Conservation (phyloP, 2,888 invertebrate genomes). For the Tetranychus piercei region DNA sequence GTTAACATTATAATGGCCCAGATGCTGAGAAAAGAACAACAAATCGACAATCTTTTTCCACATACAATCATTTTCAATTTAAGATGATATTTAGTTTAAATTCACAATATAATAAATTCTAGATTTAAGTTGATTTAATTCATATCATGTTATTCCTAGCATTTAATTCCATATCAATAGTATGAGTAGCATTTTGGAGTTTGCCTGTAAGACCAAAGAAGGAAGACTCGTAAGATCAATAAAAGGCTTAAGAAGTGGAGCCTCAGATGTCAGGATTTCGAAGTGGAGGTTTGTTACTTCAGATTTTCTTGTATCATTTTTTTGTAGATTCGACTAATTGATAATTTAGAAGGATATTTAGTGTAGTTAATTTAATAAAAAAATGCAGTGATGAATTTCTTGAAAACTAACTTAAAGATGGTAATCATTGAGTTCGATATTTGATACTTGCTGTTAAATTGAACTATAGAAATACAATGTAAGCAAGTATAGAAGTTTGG, state of each 20-base stretch:
- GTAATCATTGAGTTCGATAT: no score
- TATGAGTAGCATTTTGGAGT: no score
- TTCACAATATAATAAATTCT: not conserved
- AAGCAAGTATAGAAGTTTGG: no score
- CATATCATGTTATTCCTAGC: no score
- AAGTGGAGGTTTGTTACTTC: not conserved
- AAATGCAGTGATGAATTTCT: no score
- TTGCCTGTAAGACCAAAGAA: not conserved
- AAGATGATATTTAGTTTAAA: slow-evolving; percentile 21
- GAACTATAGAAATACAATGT: no score
- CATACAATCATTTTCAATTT: slow-evolving; percentile 48
- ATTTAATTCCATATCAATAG: no score
- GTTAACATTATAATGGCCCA: slow-evolving; percentile 87
- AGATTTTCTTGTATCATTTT: not conserved
- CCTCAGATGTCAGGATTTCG: not conserved
- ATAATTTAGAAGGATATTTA: no score
- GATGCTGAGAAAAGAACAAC: slow-evolving; percentile 68
- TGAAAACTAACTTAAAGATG: no score
- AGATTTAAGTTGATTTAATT: not conserved
- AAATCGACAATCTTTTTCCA: slow-evolving; percentile 78
- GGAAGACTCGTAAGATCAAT: not conserved
- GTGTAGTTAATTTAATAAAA: no score
- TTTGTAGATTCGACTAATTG: no score
- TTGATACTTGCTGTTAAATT: no score
- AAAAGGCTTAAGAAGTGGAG: not conserved